Base-by-base conservation (phyloP, 2,888 invertebrate genomes). In the Eilema caniola region DNA sequence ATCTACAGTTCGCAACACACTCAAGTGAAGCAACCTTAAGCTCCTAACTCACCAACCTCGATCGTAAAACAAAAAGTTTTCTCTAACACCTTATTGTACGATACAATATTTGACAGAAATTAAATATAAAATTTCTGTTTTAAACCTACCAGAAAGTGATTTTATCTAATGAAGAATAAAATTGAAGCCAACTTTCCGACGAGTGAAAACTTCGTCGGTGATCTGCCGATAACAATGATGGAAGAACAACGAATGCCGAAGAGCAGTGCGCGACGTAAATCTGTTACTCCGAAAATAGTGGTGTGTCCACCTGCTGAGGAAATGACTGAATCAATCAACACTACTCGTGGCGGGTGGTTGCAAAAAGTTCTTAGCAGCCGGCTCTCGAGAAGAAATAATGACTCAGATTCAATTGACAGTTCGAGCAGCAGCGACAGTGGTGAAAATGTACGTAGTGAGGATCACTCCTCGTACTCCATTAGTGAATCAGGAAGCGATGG, bases 401-500 rank as follows among this genome's bases (percentile, higher is more conserved):
- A 95, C 86, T 86, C 92, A 73, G 88, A 94, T 83, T 95, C 95
- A 20, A 77, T 91, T 53, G 93, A 89, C 74, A 95, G 94, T 80
- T 94, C 95, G 24, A 94, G 94, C 83, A 94, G 93, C 85, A 95
- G 90, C 80, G 95, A 95, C 81, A 94, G 93, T 85, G 91, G 91
- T 63, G 93, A 93, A 66, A 85, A 76, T 66, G 93, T 79, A 85
- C 95, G 85, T 24, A 91, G 86, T 81, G 89, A 93, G 71, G 91
- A 92, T 76, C 90, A 93, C n/a, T 95, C 96, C 69, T 96, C 96
- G 31, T 95, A 95, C 74, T 96, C 96, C 1, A 92, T 93, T 41
- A 97, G 97, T 86, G 97, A 97, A 75, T 96, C 96, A 25, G 96
- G 96, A 75, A 97, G 96, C 86, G 96, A 96, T 66, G 95, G 96